Percentiles rank a stretch among this genome's conserved stretches.
Conservation (phyloP, 2,113 vertebrate species). For the Mastomys natalensis region DNA sequence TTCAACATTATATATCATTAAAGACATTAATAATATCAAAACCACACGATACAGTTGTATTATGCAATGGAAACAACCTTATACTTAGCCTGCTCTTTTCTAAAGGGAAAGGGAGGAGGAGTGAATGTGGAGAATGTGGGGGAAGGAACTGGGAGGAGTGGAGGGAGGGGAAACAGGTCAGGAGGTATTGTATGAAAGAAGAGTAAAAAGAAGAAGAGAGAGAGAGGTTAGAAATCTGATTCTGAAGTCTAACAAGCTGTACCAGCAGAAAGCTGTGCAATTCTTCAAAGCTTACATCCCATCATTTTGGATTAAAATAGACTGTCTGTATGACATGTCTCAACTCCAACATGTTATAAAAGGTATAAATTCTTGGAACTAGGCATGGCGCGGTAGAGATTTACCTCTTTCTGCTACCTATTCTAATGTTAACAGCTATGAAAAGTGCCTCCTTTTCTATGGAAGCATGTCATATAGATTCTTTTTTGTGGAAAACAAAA, state of each 20-base stretch:
- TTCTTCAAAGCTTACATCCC: not conserved
- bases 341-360: conserved; percentile 24
- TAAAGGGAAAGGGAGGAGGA: not conserved
- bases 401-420: not conserved
- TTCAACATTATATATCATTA: not conserved
- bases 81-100: not conserved
- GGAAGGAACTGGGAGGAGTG: not conserved
- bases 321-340: not conserved
- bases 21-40: not conserved
- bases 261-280: not conserved
- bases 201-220: not conserved
- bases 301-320: conserved; percentile 16
- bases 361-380: not conserved
- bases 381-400: not conserved
- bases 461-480: not conserved
- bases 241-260: not conserved
- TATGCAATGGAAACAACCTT: not conserved
- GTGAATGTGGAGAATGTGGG: not conserved
- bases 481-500: not conserved
- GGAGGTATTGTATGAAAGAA: not conserved
- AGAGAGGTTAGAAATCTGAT: not conserved
- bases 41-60: not conserved
- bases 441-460: not conserved
- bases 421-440: not conserved
- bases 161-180: not conserved